Base-by-base conservation (phyloP, 2,888 invertebrate species). In the Drosophila nr. perissopoda region DNA sequence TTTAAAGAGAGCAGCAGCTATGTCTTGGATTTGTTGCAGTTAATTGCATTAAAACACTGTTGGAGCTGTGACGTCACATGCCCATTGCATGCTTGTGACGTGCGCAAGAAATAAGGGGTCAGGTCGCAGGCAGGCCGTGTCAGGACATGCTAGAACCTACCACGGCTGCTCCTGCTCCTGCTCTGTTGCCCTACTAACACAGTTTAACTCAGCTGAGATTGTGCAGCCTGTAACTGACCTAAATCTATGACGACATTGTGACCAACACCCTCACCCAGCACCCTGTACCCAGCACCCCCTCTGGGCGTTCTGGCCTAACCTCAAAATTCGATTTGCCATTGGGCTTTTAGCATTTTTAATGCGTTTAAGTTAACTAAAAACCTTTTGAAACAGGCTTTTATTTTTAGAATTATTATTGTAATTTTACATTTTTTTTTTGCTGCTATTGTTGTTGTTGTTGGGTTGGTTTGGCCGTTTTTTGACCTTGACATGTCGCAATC, bases 101-200 rank as follows among this genome's bases (percentile, higher is more conserved):
- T 88, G 60, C 70, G 85, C 70, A 71, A 77, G 69, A 63, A 53
- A 42, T 27, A 27, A 38, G 68, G 60, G 69, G 75, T 51, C 76
- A 76, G 79, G 79, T 78, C 76, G 74, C 16, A 53, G 62, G 40
- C 76, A 25, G 57, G 42, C 56, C 62, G 29, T 27, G 40, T n/a
- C 63, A 48, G 54, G 38, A 29, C 59, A 36, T 33, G 38, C 36
- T 51, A 51, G 40, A 45, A 29, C 25, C 5, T 29, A 34, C 49
- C 42, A 27, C 59, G 31, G 27, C 4, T 38, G 25, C 34, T 21
- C 48, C 60, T 58, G 29, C 56, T 38, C 40, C 18, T 45, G 31
- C 49, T 25, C 29, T 53, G 69, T 31, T 86, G 87, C 6, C 87
- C 87, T 78, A 87, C 76, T 87, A 87, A 89, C 87, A 89, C 81